Conservation (phyloP, 2,797 vertebrate genomes). For the Alca torda region DNA sequence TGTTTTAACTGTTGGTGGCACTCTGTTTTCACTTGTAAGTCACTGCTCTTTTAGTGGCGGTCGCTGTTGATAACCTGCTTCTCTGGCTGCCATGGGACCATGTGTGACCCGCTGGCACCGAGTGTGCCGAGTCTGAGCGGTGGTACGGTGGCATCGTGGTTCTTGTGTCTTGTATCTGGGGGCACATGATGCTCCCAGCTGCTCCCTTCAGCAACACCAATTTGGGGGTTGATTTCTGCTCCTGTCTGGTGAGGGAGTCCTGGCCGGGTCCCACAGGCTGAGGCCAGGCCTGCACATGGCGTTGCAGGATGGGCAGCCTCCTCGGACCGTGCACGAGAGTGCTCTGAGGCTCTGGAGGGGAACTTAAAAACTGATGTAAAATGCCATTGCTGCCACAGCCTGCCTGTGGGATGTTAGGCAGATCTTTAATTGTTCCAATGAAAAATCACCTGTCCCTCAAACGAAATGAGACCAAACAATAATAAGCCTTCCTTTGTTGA, state of each 20-base stretch:
- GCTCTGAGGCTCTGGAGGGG: background rate
- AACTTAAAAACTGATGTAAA: background rate
- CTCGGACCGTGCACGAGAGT: background rate
- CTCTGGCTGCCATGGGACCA: too few relatives aligned
- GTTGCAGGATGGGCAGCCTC: background rate
- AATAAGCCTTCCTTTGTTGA: background rate
- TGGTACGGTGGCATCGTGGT: accelerated
- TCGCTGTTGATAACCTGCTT: background rate
- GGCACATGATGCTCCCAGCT: background rate
- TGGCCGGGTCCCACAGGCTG: background rate
- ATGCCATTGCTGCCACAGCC: background rate
- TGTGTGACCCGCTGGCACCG: accelerated
- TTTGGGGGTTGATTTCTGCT: background rate
- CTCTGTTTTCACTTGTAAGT: background rate
- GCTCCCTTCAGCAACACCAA: accelerated
- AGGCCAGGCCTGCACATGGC: accelerated
- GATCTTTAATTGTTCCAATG: background rate
- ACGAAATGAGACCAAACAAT: background rate
- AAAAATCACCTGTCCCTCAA: background rate
- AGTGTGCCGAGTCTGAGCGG: background rate
- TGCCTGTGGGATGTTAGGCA: background rate
- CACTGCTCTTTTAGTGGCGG: background rate
- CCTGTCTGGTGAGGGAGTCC: background rate
- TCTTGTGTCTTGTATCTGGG: accelerated
- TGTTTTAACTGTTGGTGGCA: background rate